Percentiles rank a stretch among this genome's conserved stretches.
phyloP scores from a whole-genome alignment of 64 coral and sea anemone species.

The Pocillopora damicornis region DNA sequence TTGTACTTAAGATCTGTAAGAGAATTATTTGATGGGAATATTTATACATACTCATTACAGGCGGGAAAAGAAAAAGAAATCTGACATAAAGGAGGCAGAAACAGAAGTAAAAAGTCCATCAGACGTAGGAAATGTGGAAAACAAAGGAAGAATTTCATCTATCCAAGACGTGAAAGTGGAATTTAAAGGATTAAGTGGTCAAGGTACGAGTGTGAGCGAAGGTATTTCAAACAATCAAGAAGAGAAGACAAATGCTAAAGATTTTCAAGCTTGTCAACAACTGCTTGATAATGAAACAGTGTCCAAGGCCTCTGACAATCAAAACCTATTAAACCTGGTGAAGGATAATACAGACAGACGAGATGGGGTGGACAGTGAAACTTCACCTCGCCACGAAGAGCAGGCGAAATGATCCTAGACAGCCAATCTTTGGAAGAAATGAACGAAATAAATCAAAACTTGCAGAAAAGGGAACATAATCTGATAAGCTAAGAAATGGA shows the following conservation, averaged over 20 bases:
- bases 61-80: neutral
- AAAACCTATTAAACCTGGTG: neutral
- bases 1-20: neutral
- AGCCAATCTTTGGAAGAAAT: neutral
- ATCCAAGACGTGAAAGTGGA: too few relatives aligned
- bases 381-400: neutral
- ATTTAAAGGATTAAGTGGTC: neutral
- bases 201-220: neutral
- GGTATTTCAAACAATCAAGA: neutral
- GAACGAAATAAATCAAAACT: too few relatives aligned
- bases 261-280: neutral
- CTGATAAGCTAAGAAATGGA: neutral
- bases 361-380: neutral
- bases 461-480: too few relatives aligned
- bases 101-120: neutral
- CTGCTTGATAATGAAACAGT: neutral
- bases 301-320: too few relatives aligned
- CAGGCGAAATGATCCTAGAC: neutral
- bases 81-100: neutral
- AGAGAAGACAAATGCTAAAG: neutral
- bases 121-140: neutral
- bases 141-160: neutral
- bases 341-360: neutral
- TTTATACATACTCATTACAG: neutral
- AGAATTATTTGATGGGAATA: neutral